Conservation (phyloP, 2,113 vertebrate species). For the Pangasianodon hypophthalmus region DNA sequence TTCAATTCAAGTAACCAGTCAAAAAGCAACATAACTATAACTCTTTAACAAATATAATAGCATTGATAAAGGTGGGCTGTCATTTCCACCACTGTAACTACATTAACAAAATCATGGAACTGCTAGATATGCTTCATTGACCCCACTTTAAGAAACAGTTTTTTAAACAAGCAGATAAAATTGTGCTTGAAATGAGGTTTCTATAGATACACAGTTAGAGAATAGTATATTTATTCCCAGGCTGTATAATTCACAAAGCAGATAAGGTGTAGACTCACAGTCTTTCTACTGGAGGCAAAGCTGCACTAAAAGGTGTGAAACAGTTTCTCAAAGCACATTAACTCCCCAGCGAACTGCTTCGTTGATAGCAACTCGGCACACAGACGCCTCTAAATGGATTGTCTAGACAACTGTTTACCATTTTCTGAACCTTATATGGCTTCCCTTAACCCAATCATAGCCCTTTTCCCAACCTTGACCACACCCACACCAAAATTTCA, state of each 20-base stretch:
- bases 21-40: neutral
- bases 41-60: neutral
- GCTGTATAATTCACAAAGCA: neutral
- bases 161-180: neutral
- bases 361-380: neutral
- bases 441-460: neutral
- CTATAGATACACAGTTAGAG: neutral
- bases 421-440: neutral
- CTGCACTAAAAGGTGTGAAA: slow-evolving; percentile 17
- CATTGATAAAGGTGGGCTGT: neutral
- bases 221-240: neutral
- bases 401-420: neutral
- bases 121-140: neutral
- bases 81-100: neutral
- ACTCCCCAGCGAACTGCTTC: neutral
- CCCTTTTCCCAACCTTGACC: neutral
- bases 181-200: neutral
- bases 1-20: neutral
- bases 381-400: neutral
- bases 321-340: neutral
- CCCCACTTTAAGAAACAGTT: neutral
- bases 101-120: neutral
- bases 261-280: neutral
- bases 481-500: neutral
- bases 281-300: slow-evolving; percentile 9